Evolutionary conservation across 1,140 invertebrate genomes (phyloP).

Genomic region (Drosophila ercepeae): DNA sequence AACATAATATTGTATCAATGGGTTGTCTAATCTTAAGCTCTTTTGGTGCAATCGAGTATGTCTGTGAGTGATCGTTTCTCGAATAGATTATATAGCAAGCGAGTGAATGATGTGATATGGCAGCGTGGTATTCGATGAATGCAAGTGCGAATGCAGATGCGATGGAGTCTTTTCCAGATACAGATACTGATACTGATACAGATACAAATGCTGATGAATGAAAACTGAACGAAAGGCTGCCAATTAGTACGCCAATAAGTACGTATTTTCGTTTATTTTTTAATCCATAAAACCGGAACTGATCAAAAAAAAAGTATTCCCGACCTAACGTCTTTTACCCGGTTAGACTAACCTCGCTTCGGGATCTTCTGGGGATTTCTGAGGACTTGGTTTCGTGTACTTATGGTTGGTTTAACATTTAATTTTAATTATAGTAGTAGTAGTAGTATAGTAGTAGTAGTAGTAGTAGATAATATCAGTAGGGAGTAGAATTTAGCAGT

Average conservation of each 20-base stretch:
- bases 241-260: slow-evolving; percentile 70
- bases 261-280: not conserved
- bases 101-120: slow-evolving; percentile 33
- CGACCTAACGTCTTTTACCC: slow-evolving; percentile 12
- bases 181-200: slow-evolving; percentile 4
- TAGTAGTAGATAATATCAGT: slow-evolving; percentile 25
- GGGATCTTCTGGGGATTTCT: slow-evolving; percentile 31
- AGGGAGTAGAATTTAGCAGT: slow-evolving; percentile 38
- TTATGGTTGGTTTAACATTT: slow-evolving; percentile 58
- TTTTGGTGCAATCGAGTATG: not conserved
- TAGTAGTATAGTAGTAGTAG: too few relatives aligned
- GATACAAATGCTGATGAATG: slow-evolving; percentile 50
- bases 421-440: slow-evolving; percentile 48
- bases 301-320: slow-evolving; percentile 3
- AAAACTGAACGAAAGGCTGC: slow-evolving; percentile 59
- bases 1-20: too few relatives aligned
- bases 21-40: not conserved
- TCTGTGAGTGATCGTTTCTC: slow-evolving; percentile 1
- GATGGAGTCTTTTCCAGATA: too few relatives aligned
- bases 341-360: slow-evolving; percentile 61
- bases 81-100: slow-evolving; percentile 22
- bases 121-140: slow-evolving; percentile 21
- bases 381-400: slow-evolving; percentile 38
- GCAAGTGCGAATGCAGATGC: slow-evolving; percentile 12
- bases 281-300: slow-evolving; percentile 12